Evolutionary conservation across 2,888 invertebrate species (phyloP), one percentile per base, ranked within the genome.

Genomic region (Synergus itoensis): DNA sequence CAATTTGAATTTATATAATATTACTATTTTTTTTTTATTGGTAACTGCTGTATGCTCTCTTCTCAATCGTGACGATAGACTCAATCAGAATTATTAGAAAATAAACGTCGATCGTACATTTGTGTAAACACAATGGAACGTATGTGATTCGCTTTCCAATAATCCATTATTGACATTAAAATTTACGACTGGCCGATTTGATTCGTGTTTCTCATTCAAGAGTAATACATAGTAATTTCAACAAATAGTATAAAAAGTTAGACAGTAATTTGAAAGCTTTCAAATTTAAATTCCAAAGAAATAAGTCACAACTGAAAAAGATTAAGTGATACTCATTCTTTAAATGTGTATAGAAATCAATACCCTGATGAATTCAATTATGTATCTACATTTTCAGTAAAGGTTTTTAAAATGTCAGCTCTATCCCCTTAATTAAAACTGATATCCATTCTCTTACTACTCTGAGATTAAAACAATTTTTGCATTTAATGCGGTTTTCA

Each of bases 81-180:
- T 89, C 89, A 89, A 91, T 90, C 88, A 90, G 87, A 64, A 40
- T 64, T 64, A n/a, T 64, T 64, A n/a, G 88, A 85, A 88, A 88
- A 91, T 90, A 89, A 88, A 87, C 86, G 86, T 85, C 87, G 89
- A 88, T 62, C 83, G 84, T 84, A 84, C 85, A 82, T 80, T 78
- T 83, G 77, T 77, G 86, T 88, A 90, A 91, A 90, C 88, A 89
- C 87, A 64, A 40, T n/a, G 14, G 36, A 36, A 63, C 14, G 0
- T 36, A 40, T 40, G 16, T 40, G 87, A 87, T 87, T 85, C 86
- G 87, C 87, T 86, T 88, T 86, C 87, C 88, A 86, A 86, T 86
- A 88, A 87, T 87, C 87, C 88, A 88, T 90, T 88, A 91, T 91
- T 90, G 89, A 89, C 89, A 90, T 91, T 91, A 89, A 88, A 89